phyloP scores from a whole-genome alignment of 2,113 vertebrate species.

The Mastomys coucha region DNA sequence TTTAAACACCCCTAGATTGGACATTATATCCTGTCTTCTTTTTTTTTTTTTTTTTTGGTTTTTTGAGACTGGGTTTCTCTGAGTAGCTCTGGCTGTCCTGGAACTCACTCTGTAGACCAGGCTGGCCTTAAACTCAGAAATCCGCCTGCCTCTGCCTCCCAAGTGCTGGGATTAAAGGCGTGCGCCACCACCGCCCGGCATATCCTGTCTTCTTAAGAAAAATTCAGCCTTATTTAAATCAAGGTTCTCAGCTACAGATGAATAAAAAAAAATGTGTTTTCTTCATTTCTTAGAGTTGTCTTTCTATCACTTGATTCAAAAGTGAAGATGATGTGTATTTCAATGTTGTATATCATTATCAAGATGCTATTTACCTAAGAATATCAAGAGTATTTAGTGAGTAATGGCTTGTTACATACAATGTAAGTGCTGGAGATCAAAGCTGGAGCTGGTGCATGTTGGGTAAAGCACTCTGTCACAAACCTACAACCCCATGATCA shows the following conservation, averaged over 20 bases:
- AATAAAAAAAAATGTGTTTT: constrained; percentile 47
- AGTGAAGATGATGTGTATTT: constrained; percentile 42
- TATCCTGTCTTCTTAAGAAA: constrained; percentile 24
- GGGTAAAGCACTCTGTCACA: not conserved
- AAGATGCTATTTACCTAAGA: not conserved
- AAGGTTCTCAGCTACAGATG: constrained; percentile 7
- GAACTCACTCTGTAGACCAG: too few species aligned
- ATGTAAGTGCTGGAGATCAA: not conserved
- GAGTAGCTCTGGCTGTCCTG: too few species aligned
- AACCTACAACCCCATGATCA: not conserved
- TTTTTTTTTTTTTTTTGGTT: too few species aligned
- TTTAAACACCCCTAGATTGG: constrained; percentile 34
- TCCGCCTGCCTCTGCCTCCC: too few species aligned
- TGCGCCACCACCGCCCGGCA: too few species aligned
- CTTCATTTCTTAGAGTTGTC: not conserved
- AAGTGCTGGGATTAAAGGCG: too few species aligned
- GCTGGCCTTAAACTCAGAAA: too few species aligned
- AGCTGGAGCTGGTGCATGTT: too few species aligned
- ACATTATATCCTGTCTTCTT: not conserved
- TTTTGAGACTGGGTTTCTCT: too few species aligned
- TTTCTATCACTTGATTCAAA: constrained; percentile 15
- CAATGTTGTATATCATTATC: not conserved
- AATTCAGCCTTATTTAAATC: not conserved
- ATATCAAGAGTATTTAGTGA: constrained; percentile 35
- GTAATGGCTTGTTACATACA: not conserved